Percentiles rank a stretch among this genome's conserved stretches.
These are phyloP conservation scores for Diadumene lineata DNA, from an alignment of 92 coral and sea anemone species.

Conservation along the genomic window DNA sequence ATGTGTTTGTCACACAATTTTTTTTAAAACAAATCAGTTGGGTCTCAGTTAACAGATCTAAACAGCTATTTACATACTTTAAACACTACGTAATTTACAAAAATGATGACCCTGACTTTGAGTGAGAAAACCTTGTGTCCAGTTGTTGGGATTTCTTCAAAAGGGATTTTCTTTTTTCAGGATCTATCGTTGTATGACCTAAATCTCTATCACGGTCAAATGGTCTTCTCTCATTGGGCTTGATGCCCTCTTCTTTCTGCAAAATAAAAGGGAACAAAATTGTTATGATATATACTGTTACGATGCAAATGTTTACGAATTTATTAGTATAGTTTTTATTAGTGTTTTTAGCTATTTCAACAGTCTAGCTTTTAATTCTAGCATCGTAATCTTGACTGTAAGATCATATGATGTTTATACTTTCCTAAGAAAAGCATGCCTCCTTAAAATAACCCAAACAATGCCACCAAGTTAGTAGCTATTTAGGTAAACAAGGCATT, in stretches of 20 bases:
- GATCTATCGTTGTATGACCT: constrained; percentile 66
- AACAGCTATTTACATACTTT: not conserved
- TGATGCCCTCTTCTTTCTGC: constrained; percentile 67
- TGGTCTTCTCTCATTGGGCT: constrained; percentile 82
- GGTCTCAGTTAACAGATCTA: no score
- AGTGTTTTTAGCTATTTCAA: no score
- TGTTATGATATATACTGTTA: not conserved
- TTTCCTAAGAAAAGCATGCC: no score
- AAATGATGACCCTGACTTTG: constrained; percentile 79
- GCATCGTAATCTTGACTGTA: no score
- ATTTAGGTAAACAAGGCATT: no score
- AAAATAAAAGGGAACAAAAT: not conserved
- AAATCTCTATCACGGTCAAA: constrained; percentile 93
- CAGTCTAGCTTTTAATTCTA: no score
- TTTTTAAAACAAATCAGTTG: no score
- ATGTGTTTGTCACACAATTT: no score
- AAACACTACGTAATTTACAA: constrained; percentile 17
- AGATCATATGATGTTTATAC: no score
- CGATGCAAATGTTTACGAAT: not conserved
- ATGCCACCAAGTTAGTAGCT: no score
- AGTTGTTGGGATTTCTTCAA: constrained; percentile 86
- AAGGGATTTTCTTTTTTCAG: constrained; percentile 72
- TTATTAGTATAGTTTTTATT: no score
- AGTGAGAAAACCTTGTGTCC: constrained; percentile 76
- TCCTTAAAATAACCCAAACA: no score